Base-by-base conservation (phyloP, 2,797 vertebrate species). In the Mormyrops attenuatus region DNA sequence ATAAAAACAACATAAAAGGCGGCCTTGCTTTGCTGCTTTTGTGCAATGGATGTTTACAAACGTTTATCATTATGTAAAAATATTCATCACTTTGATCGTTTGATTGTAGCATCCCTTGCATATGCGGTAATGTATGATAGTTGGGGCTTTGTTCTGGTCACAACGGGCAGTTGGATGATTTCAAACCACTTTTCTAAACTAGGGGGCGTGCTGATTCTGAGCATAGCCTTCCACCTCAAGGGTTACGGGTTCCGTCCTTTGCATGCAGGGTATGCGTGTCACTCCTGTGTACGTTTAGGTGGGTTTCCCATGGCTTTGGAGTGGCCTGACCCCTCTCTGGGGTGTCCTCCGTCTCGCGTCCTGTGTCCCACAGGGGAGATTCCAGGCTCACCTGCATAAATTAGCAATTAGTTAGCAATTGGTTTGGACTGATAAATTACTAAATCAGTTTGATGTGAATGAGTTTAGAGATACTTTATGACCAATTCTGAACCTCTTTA, bases 11-110 rank as follows among this genome's bases (percentile, higher is more conserved):
- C 22, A 89, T 85, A 50, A 49, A 66, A 86, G 89, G 57, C 8
- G 8, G n/a, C 38, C 26, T 85, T 15, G 55, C 41, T 84, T 47
- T 44, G n/a, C 53, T 26, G 26, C 38, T 60, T 15, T 41, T 57
- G 53, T 44, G n/a, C 20, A 41, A 57, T n/a, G 13, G 38, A 84
- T 89, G n/a, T 89, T 89, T 89, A 15, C 50, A 89, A 47, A 50
- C 22, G n/a, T 85, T 63, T 60, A 49, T 85, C 41, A 85, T 63
- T 84, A 53, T 87, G 85, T 55, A 88, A 88, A 88, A 88, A 77
- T 87, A 87, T 87, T 57, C 85, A 87, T 60, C 53, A 60, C 88
- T 88, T 50, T 77, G 85, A 50, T 66, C 57, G 5, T 38, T 47
- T 49, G 8, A 85, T 60, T 66, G 34, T 34, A 47, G 20, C 38